Percentiles rank a stretch among this genome's conserved stretches.
Evolutionary conservation across 2,888 invertebrate genomes (phyloP).

Genomic region (Ellobium chinense): DNA sequence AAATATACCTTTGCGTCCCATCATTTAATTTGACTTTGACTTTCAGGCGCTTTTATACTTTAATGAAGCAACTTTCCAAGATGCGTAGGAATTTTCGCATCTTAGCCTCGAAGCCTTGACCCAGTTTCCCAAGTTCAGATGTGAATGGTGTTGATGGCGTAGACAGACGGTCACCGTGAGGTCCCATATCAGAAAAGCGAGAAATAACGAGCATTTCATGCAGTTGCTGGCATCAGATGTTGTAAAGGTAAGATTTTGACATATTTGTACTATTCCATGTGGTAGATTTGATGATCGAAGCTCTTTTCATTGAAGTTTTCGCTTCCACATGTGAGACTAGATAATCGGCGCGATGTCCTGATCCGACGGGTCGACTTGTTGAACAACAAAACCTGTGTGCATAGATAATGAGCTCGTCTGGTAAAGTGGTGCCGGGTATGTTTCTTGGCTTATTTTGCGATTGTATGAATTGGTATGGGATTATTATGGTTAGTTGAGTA

Average conservation of each 20-base stretch:
- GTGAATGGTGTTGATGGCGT: conserved; percentile 47
- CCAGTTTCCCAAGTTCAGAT: conserved; percentile 53
- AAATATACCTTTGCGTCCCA: neutral
- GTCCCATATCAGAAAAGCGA: neutral
- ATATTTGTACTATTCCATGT: neutral
- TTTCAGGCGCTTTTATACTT: no score
- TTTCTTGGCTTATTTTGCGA: neutral
- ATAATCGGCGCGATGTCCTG: conserved; percentile 26
- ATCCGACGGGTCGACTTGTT: conserved; percentile 36
- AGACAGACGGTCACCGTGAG: conserved; percentile 20
- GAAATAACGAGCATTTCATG: neutral
- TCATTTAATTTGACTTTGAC: neutral
- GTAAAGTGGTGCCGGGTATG: conserved; percentile 6
- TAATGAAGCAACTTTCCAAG: neutral
- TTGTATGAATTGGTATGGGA: no score
- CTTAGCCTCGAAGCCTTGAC: conserved; percentile 48
- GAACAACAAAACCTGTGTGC: conserved; percentile 44
- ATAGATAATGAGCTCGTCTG: conserved; percentile 43
- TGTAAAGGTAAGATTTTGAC: conserved; percentile 22
- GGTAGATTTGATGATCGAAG: neutral
- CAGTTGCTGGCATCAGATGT: neutral
- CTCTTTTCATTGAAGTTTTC: conserved; percentile 50
- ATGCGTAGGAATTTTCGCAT: conserved; percentile 22
- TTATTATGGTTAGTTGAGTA: no score
- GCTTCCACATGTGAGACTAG: conserved; percentile 44